Evolutionary conservation across 2,113 vertebrate genomes (phyloP).

Genomic region (Otolemur garnettii): DNA sequence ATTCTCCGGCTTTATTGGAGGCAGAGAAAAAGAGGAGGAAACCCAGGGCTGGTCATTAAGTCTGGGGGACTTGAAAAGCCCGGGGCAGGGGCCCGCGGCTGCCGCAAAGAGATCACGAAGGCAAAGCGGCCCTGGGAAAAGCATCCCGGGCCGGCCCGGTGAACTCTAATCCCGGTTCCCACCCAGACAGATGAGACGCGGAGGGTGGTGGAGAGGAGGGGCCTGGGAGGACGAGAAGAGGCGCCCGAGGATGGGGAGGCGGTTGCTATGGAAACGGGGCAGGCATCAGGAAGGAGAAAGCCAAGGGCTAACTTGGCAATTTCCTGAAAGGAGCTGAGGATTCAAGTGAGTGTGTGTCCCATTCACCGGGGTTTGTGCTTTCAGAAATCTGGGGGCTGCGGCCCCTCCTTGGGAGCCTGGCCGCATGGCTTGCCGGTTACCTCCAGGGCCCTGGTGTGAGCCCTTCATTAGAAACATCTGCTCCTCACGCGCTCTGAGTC

Average conservation of each 20-base stretch:
- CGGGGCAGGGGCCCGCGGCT: slow-evolving; percentile 41
- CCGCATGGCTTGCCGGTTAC: not conserved
- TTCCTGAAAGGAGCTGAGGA: slow-evolving; percentile 78
- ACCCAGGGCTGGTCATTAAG: slow-evolving; percentile 78
- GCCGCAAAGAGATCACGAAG: slow-evolving; percentile 69
- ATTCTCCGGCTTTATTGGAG: slow-evolving; percentile 83
- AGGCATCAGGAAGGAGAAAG: slow-evolving; percentile 62
- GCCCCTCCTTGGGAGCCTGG: slow-evolving; percentile 35
- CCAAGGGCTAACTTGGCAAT: slow-evolving; percentile 81
- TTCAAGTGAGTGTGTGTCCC: slow-evolving; percentile 52
- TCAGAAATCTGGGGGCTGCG: slow-evolving; percentile 6
- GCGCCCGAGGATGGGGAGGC: slow-evolving; percentile 63
- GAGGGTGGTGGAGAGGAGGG: slow-evolving; percentile 20
- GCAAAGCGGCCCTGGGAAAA: slow-evolving; percentile 79
- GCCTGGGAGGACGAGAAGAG: slow-evolving; percentile 3
- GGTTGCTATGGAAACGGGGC: slow-evolving; percentile 76
- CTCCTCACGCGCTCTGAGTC: not conserved
- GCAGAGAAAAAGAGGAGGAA: slow-evolving; percentile 81
- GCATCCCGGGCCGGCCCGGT: not conserved
- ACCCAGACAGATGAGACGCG: slow-evolving; percentile 82
- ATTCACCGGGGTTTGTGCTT: slow-evolving; percentile 57
- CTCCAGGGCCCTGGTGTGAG: not conserved
- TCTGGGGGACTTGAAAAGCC: slow-evolving; percentile 82
- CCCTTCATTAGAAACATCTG: slow-evolving; percentile 75
- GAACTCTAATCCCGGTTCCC: slow-evolving; percentile 80